These are phyloP conservation scores for Microctonus brassicae DNA, from an alignment of 2,888 invertebrate genomes.

Conservation along the genomic window DNA sequence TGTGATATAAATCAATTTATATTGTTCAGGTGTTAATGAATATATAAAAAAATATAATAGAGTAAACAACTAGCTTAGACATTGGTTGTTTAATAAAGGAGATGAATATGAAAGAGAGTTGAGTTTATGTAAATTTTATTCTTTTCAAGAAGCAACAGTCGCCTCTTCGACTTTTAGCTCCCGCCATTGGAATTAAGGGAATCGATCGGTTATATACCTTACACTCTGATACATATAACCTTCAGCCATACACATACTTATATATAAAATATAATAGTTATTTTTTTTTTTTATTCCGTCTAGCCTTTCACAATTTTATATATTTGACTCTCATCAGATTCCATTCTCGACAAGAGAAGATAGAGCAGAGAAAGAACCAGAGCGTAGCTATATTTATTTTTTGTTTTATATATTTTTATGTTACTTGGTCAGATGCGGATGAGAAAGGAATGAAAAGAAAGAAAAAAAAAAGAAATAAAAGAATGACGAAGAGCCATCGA, in stretches of 20 bases:
- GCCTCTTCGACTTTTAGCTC: constrained; percentile 21
- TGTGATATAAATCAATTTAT: background rate
- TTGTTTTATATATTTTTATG: background rate
- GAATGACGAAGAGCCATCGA: constrained; percentile 33
- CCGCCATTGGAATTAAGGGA: constrained; percentile 17
- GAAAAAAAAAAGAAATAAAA: too few species aligned
- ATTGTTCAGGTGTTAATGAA: background rate
- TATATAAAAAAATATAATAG: background rate
- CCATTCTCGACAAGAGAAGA: constrained; percentile 3
- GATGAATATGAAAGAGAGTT: background rate
- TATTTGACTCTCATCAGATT: constrained; percentile 12
- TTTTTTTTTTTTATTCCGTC: constrained; percentile 20
- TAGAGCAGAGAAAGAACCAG: background rate
- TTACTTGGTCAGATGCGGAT: background rate
- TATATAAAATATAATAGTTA: background rate
- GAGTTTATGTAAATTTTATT: constrained; percentile 7
- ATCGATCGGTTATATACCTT: constrained; percentile 29
- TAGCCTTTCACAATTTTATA: constrained; percentile 12
- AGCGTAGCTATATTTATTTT: background rate
- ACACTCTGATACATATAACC: constrained; percentile 6
- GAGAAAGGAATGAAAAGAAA: constrained; percentile 15
- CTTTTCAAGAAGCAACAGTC: constrained; percentile 29
- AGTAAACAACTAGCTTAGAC: background rate
- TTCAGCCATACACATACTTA: constrained; percentile 11
- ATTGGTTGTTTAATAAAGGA: background rate